Conservation (phyloP, 2,797 vertebrate genomes). For the Atherinosoma microstoma region DNA sequence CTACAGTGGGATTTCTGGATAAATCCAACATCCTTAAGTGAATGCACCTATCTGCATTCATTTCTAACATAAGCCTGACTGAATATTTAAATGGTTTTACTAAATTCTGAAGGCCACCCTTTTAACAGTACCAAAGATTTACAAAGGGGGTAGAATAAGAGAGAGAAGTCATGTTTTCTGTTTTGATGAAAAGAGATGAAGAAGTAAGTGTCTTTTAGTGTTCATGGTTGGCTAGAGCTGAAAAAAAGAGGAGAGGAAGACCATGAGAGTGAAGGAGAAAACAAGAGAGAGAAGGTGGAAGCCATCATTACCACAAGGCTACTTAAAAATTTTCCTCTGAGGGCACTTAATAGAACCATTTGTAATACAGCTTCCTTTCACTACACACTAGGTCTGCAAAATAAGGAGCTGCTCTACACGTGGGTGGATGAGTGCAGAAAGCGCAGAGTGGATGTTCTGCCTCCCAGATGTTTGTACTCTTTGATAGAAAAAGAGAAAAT, state of each 20-base stretch:
- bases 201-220: constrained; percentile 77
- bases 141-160: constrained; percentile 59
- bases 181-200: constrained; percentile 70
- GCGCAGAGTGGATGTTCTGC: constrained; percentile 57
- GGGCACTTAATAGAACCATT: constrained; percentile 81
- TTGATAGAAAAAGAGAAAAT: constrained; percentile 51
- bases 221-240: constrained; percentile 60
- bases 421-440: constrained; percentile 62
- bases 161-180: constrained; percentile 69
- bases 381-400: constrained; percentile 50
- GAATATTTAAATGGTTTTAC: constrained; percentile 74
- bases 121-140: constrained; percentile 67
- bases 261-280: constrained; percentile 37
- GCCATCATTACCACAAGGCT: constrained; percentile 77
- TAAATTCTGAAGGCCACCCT: constrained; percentile 66
- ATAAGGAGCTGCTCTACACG: constrained; percentile 60
- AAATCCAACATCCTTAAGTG: constrained; percentile 74
- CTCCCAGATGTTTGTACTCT: constrained; percentile 55
- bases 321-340: constrained; percentile 77
- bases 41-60: constrained; percentile 82
- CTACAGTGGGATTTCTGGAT: constrained; percentile 74
- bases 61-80: constrained; percentile 68
- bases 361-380: constrained; percentile 79
- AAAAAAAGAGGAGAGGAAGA: constrained; percentile 41
- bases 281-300: constrained; percentile 63